A percentile compares a stretch with the other conserved stretches of the same genome.
These are phyloP conservation scores for Elachura formosa DNA, from an alignment of 2,113 vertebrate species.

Conservation along the genomic window DNA sequence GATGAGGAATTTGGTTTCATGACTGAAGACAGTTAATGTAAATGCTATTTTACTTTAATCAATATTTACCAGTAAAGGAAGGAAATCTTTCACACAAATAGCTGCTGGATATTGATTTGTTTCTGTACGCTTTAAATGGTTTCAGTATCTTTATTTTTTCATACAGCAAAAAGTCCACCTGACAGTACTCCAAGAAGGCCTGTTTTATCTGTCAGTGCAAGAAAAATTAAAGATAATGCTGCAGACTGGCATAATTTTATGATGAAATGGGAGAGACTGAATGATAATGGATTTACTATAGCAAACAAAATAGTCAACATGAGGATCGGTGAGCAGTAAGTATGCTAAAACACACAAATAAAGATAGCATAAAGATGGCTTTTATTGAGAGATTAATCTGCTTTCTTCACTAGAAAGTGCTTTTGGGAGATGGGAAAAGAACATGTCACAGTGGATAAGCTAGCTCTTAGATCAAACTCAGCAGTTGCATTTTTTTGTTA, in stretches of 20 bases:
- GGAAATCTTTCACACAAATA: not conserved
- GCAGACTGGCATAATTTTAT: conserved; percentile 96
- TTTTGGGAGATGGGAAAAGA: not conserved
- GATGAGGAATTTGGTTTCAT: not conserved
- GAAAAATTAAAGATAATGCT: conserved; percentile 91
- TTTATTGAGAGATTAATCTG: not conserved
- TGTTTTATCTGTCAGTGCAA: conserved; percentile 80
- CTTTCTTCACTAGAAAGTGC: not conserved
- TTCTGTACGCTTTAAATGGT: not conserved
- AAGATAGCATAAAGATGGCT: not conserved
- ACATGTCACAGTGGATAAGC: not conserved
- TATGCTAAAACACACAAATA: not conserved
- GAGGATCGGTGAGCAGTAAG: conserved; percentile 76
- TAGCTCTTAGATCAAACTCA: not conserved
- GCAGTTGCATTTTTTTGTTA: not conserved
- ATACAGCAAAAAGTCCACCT: conserved; percentile 61
- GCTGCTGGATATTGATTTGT: not conserved
- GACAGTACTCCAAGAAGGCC: conserved; percentile 73
- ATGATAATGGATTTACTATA: conserved; percentile 72
- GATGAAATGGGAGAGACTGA: conserved; percentile 86
- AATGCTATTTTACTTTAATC: not conserved
- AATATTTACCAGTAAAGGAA: not conserved
- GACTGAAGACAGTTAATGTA: not conserved
- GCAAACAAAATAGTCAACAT: conserved; percentile 82
- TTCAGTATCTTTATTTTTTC: not conserved